Evolutionary conservation across 1,140 invertebrate species (phyloP), one percentile per base, ranked within the genome.

Genomic region (Bombus impatiens): DNA sequence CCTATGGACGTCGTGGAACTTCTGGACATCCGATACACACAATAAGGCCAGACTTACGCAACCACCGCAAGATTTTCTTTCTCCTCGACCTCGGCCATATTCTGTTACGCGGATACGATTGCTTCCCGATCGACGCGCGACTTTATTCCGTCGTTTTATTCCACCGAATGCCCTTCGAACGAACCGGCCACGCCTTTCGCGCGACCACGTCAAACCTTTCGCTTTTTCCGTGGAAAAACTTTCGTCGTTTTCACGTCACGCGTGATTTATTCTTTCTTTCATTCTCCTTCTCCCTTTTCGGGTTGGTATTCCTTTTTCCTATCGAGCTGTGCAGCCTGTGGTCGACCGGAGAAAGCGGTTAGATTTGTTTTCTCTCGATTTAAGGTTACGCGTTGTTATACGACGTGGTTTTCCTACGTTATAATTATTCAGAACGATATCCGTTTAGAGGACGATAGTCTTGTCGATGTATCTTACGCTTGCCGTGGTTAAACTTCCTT

Each of bases 101-200:
- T 90, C 77, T 86, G 77, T 89, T 90, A 90, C 88, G 86, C 67
- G 71, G 82, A 83, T 90, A 86, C 74, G 77, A 84, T 90, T 83
- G 87, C 87, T 78, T 47, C n/a, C 28, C 53, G 79, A 83, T 89
- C 67, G 40, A 22, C 59, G 47, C 44, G 53, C 37, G 40, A 77
- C 85, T 85, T 28, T 65, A 22, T 78, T 79, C 80, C 22, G 22
- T 77, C 15, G n/a, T 87, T 79, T 87, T 74, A 42, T 82, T 76
- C 13, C 47, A 32, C 6, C 65, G 86, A 65, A 86, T 57, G 76
- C n/a, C 76, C 62, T 78, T 67, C 65, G n/a, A 37, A 37, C 2
- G 13, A 77, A 74, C 18, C 47, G 32, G 5, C 35, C 47, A 15
- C 44, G 57, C 35, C 40, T 78, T 59, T 78, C 6, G 12, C 15